These are phyloP conservation scores for Anableps anableps DNA, from an alignment of 2,797 vertebrate species.

Conservation along the genomic window DNA sequence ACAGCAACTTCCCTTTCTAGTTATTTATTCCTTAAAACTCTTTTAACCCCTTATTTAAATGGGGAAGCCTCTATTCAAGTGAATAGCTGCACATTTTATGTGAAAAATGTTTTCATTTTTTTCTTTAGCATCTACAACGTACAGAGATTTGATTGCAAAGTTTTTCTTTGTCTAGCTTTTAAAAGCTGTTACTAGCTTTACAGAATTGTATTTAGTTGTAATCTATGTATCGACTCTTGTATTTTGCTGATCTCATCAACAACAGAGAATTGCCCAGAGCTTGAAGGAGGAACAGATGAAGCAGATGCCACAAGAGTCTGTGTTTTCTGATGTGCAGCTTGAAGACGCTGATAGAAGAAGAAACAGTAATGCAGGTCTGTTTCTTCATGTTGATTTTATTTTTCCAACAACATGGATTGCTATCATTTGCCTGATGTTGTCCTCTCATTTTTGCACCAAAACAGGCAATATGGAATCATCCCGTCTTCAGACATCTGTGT, in stretches of 20 bases:
- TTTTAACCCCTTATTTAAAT: slow-evolving; percentile 24
- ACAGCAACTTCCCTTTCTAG: slow-evolving; percentile 15
- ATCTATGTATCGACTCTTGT: slow-evolving; percentile 3
- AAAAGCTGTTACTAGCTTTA: slow-evolving; percentile 14
- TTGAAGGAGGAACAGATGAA: slow-evolving; percentile 95
- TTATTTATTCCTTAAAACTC: slow-evolving; percentile 19
- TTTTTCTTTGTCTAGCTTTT: slow-evolving; percentile 4
- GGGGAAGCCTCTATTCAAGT: slow-evolving; percentile 3
- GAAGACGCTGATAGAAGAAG: slow-evolving; percentile 85
- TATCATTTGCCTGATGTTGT: slow-evolving; percentile 39
- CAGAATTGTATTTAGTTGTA: background rate
- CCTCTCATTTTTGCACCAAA: slow-evolving; percentile 9
- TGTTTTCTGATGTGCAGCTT: slow-evolving; percentile 90
- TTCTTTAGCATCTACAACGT: slow-evolving; percentile 6
- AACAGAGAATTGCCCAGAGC: slow-evolving; percentile 95
- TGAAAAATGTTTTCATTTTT: slow-evolving; percentile 11
- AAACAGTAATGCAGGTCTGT: slow-evolving; percentile 81
- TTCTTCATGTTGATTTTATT: slow-evolving; percentile 22
- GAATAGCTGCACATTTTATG: slow-evolving; percentile 2
- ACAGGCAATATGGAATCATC: slow-evolving; percentile 82
- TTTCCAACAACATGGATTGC: slow-evolving; percentile 1
- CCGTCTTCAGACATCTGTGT: slow-evolving; percentile 86
- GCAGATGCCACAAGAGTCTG: slow-evolving; percentile 79
- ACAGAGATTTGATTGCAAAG: background rate
- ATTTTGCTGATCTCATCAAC: slow-evolving; percentile 29